Percentiles rank a stretch among this genome's conserved stretches.
Conservation (phyloP, 2,888 invertebrate species). For the Drosophila borealis region DNA sequence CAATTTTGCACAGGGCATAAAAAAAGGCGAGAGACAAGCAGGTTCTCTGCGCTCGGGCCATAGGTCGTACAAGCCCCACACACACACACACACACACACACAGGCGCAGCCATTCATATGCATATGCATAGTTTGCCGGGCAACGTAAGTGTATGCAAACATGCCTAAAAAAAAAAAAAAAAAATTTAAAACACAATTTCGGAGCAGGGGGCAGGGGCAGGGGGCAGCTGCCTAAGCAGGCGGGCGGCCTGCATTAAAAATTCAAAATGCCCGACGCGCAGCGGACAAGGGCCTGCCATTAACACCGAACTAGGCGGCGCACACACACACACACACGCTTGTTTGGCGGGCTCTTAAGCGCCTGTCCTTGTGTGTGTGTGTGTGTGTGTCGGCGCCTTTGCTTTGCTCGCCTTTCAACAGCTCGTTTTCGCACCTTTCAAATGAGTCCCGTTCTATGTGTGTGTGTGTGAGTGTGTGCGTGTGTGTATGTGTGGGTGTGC, state of each 20-base stretch:
- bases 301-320: constrained; percentile 61
- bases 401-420: constrained; percentile 66
- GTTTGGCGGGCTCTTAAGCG: constrained; percentile 61
- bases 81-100: constrained; percentile 14
- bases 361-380: constrained; percentile 21
- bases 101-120: constrained; percentile 54
- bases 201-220: constrained; percentile 43
- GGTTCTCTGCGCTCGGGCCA: constrained; percentile 5
- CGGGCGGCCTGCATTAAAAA: constrained; percentile 71
- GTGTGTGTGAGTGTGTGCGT: constrained; percentile 20
- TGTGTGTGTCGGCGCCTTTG: constrained; percentile 57
- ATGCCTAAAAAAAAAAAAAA: constrained; percentile 64
- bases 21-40: constrained; percentile 44
- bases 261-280: constrained; percentile 78
- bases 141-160: constrained; percentile 76
- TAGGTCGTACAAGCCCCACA: not conserved
- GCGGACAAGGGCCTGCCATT: constrained; percentile 71
- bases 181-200: constrained; percentile 41
- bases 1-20: constrained; percentile 71
- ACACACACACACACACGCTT: constrained; percentile 25
- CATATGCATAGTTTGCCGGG: constrained; percentile 76
- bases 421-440: constrained; percentile 64
- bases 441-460: constrained; percentile 35
- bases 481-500: constrained; percentile 7
- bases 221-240: constrained; percentile 49